Conservation (phyloP, 2,888 invertebrate species). For the Andrena trimmerana region DNA sequence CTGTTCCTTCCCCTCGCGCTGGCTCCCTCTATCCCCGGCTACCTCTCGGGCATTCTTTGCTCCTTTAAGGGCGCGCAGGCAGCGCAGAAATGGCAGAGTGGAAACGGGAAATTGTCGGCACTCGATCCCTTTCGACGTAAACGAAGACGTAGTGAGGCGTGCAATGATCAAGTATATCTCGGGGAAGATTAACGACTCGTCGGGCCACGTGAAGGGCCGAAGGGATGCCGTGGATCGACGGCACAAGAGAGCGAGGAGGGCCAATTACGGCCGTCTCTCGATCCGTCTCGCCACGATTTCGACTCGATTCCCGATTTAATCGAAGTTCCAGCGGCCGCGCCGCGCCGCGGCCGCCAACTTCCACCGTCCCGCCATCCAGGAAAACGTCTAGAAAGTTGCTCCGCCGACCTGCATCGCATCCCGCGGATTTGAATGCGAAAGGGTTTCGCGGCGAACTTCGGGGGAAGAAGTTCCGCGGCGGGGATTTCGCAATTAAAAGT, state of each 20-base stretch:
- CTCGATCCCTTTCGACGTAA: slow-evolving; percentile 70
- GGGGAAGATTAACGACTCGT: slow-evolving; percentile 72
- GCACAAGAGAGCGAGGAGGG: slow-evolving; percentile 65
- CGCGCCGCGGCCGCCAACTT: background rate
- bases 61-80: slow-evolving; percentile 50
- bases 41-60: slow-evolving; percentile 51
- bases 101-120: slow-evolving; percentile 72
- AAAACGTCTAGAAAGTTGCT: slow-evolving; percentile 55
- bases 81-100: slow-evolving; percentile 67
- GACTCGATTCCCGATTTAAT: slow-evolving; percentile 73
- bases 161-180: slow-evolving; percentile 74
- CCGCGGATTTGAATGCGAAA: slow-evolving; percentile 43
- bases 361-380: slow-evolving; percentile 7
- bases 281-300: slow-evolving; percentile 72
- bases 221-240: slow-evolving; percentile 56
- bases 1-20: background rate
- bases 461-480: background rate
- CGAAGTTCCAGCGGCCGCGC: slow-evolving; percentile 51
- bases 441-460: slow-evolving; percentile 21
- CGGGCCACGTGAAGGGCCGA: slow-evolving; percentile 59
- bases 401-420: slow-evolving; percentile 11
- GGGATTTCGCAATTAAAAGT: slow-evolving; percentile 52
- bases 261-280: slow-evolving; percentile 68
- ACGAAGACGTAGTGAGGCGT: slow-evolving; percentile 74
- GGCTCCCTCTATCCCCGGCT: slow-evolving; percentile 23